Evolutionary conservation across 1,140 invertebrate genomes (phyloP).

Genomic region (Drosophila micromelanica): DNA sequence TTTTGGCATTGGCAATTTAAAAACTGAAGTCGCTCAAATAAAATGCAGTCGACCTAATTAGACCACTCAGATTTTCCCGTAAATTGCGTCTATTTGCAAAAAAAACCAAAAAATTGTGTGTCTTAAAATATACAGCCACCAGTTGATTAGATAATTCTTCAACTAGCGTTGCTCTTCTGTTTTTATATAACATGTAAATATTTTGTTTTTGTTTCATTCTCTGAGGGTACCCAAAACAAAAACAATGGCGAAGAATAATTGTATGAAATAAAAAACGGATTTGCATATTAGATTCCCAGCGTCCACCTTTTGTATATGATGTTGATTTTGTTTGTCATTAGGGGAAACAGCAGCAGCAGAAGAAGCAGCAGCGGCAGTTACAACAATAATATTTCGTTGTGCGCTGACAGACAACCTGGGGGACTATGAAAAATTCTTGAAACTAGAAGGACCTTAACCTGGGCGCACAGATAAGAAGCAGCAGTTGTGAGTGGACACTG

Average conservation of each 20-base stretch:
- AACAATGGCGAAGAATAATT: conserved; percentile 79
- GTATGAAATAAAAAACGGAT: conserved; percentile 82
- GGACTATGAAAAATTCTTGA: conserved; percentile 38
- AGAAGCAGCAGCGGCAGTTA: conserved; percentile 11
- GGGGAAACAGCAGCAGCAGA: conserved; percentile 8
- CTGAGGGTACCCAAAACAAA: conserved; percentile 35
- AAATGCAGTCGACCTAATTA: background rate
- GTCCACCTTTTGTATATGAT: conserved; percentile 62
- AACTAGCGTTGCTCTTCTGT: background rate
- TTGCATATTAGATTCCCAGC: conserved; percentile 78
- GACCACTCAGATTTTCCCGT: background rate
- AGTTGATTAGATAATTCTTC: conserved; percentile 55
- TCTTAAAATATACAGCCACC: conserved; percentile 32
- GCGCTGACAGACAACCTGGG: conserved; percentile 66
- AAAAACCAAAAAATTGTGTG: background rate
- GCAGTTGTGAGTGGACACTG: conserved; percentile 56
- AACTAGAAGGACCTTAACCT: conserved; percentile 32
- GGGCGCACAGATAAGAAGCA: conserved; percentile 46
- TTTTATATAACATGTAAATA: conserved; percentile 19
- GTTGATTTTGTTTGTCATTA: conserved; percentile 79
- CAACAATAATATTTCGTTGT: conserved; percentile 62
- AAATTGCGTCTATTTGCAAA: conserved; percentile 4
- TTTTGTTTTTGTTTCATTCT: conserved; percentile 36
- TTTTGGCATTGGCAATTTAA: background rate
- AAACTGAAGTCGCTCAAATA: no score